Evolutionary conservation across 2,113 vertebrate species (phyloP).

Genomic region (Origma solitaria): DNA sequence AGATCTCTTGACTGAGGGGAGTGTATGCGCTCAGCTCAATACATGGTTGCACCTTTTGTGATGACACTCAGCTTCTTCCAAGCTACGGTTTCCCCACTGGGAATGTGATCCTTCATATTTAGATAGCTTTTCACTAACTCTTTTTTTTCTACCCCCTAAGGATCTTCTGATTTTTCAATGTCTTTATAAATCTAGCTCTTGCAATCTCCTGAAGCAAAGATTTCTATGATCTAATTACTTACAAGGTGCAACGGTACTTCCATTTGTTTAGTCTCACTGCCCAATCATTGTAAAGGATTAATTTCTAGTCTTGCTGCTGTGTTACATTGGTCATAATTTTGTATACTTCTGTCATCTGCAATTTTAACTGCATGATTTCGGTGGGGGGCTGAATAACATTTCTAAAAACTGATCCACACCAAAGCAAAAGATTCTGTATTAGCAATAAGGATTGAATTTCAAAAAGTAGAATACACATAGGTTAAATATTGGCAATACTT

Average conservation of each 20-base stretch:
- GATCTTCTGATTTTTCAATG: background rate
- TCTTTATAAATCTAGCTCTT: background rate
- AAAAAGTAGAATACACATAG: background rate
- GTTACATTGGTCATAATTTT: background rate
- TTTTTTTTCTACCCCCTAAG: accelerated
- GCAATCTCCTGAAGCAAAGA: background rate
- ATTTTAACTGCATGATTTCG: background rate
- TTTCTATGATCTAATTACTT: background rate
- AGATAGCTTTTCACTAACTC: background rate
- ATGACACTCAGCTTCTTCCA: background rate
- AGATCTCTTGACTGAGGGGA: background rate
- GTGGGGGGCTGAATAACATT: background rate
- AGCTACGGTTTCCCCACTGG: background rate
- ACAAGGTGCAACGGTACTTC: background rate
- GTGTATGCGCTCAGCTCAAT: background rate
- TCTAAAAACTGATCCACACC: background rate
- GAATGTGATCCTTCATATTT: background rate
- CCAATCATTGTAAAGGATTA: background rate
- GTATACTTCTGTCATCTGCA: background rate
- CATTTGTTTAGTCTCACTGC: background rate
- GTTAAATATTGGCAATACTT: background rate
- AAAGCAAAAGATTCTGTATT: background rate
- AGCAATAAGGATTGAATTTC: background rate
- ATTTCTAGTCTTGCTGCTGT: background rate
- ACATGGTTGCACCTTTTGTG: background rate